Conservation (phyloP, 2,888 invertebrate species). For the Drosophila diplacantha region DNA sequence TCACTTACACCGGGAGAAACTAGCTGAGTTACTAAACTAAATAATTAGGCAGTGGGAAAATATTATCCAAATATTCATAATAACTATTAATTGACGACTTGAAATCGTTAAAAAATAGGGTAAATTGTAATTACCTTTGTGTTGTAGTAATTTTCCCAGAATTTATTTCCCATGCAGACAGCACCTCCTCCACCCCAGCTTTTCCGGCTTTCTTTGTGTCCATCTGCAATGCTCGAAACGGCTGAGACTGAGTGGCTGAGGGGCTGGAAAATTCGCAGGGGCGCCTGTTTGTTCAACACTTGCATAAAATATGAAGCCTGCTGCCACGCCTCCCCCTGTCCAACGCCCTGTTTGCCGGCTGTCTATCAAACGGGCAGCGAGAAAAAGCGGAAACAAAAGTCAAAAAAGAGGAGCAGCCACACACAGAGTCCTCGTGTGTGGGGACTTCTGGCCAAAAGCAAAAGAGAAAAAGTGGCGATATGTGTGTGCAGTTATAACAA, state of each 20-base stretch:
- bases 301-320: conserved; percentile 65
- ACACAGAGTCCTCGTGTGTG: conserved; percentile 35
- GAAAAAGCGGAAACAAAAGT: conserved; percentile 64
- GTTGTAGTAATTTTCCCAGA: not conserved
- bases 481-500: conserved; percentile 66
- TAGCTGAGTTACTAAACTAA: accelerated
- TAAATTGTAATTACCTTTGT: too few relatives aligned
- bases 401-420: conserved; percentile 46
- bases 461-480: conserved; percentile 10
- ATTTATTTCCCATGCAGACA: conserved; percentile 13
- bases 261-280: conserved; percentile 10
- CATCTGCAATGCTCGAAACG: conserved; percentile 25
- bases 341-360: conserved; percentile 57
- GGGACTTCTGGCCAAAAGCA: conserved; percentile 29
- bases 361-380: conserved; percentile 55
- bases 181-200: conserved; percentile 12
- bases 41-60: too few relatives aligned
- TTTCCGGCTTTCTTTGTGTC: conserved; percentile 15
- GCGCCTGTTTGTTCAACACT: conserved; percentile 44
- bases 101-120: not conserved
- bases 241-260: conserved; percentile 16
- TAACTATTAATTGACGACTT: not conserved
- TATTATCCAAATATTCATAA: not conserved
- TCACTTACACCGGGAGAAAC: conserved; percentile 8
- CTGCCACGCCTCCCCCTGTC: conserved; percentile 31